Evolutionary conservation across 1,140 invertebrate species (phyloP).

Genomic region (Limonius californicus): DNA sequence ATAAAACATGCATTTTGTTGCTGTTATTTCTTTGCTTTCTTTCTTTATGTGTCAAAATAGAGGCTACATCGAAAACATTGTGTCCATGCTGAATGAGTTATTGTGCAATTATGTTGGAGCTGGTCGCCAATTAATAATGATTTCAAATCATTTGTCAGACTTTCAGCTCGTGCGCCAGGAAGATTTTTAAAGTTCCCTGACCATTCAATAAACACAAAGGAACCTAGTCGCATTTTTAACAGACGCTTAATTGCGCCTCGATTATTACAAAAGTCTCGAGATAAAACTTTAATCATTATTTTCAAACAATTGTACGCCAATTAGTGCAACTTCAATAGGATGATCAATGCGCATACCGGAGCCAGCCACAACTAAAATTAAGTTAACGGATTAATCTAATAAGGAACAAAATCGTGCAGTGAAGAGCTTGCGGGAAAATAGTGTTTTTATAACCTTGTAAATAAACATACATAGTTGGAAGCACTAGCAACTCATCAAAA

Average conservation of each 20-base stretch:
- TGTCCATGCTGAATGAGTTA: not conserved
- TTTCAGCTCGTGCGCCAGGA: not conserved
- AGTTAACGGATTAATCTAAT: not conserved
- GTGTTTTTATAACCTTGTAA: too few species aligned
- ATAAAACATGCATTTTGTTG: too few species aligned
- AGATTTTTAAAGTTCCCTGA: not conserved
- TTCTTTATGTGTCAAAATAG: too few species aligned
- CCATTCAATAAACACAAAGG: not conserved
- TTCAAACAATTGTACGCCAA: not conserved
- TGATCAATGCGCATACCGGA: not conserved
- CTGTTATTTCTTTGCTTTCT: too few species aligned
- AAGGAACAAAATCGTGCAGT: not conserved
- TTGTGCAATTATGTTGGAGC: not conserved
- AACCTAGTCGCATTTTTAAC: not conserved
- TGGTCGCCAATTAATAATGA: not conserved
- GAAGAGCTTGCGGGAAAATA: not conserved
- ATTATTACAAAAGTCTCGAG: not conserved
- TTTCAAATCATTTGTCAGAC: not conserved
- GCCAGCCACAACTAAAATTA: not conserved
- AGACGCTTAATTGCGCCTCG: not conserved
- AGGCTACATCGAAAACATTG: too few species aligned
- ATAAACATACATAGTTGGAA: not conserved
- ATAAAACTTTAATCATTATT: not conserved
- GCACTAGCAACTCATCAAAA: not conserved
- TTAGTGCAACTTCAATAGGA: not conserved